A percentile compares a stretch with the other conserved stretches of the same genome.
phyloP scores from a whole-genome alignment of 1,140 invertebrate species.

The Sarcophaga bullata region DNA sequence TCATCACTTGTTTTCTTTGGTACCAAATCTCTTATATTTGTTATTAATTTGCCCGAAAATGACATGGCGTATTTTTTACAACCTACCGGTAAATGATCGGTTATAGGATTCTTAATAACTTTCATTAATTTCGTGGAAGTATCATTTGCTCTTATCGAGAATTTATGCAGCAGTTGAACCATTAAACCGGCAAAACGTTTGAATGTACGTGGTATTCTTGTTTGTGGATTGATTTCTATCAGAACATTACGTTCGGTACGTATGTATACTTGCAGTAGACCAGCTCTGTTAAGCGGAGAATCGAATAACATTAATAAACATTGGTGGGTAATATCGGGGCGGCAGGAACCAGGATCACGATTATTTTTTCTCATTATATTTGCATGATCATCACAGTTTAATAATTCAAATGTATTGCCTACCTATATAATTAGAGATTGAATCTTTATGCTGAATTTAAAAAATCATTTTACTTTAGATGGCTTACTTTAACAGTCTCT shows the following conservation, averaged over 20 bases:
- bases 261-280: conserved; percentile 91
- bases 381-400: conserved; percentile 94
- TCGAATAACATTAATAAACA: conserved; percentile 96
- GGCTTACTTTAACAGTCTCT: conserved; percentile 90
- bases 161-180: conserved; percentile 97
- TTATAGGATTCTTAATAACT: conserved; percentile 98
- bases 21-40: conserved; percentile 84
- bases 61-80: conserved; percentile 92
- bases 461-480: too few species aligned
- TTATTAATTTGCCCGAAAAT: conserved; percentile 83
- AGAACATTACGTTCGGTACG: conserved; percentile 97
- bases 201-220: conserved; percentile 97
- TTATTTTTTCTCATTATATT: conserved; percentile 86
- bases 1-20: conserved; percentile 65
- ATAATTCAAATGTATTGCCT: conserved; percentile 86
- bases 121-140: conserved; percentile 91
- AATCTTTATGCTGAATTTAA: neutral
- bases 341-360: conserved; percentile 82
- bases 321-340: conserved; percentile 96
- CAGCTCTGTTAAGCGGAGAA: conserved; percentile 92
- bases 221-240: conserved; percentile 98
- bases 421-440: conserved; percentile 69
- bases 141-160: conserved; percentile 89
- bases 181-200: conserved; percentile 98
- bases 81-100: conserved; percentile 94